Percentiles rank a stretch among this genome's conserved stretches.
phyloP scores from a whole-genome alignment of 1,140 invertebrate species.

The Trichonephila clavata region DNA sequence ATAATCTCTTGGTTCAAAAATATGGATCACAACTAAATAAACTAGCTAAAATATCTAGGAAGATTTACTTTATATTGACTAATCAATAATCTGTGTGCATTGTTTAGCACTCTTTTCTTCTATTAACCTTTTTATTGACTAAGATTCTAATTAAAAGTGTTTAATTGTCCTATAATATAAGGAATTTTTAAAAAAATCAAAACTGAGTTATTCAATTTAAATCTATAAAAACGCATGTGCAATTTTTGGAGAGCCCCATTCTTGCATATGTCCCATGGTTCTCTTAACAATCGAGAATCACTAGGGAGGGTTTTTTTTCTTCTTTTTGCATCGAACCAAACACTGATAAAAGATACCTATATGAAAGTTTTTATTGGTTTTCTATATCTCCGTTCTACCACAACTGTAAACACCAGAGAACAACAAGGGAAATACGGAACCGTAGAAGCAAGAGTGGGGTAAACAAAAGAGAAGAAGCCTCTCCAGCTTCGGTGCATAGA shows the following conservation, averaged over 20 bases:
- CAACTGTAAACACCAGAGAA: conserved; percentile 36
- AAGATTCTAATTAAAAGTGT: too few relatives aligned
- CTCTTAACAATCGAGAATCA: conserved; percentile 23
- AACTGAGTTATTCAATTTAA: too few relatives aligned
- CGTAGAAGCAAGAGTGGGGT: neutral
- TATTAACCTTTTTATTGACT: too few relatives aligned
- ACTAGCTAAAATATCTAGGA: too few relatives aligned
- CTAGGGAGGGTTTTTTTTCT: neutral
- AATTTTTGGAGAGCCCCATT: neutral
- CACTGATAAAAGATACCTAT: conserved; percentile 46
- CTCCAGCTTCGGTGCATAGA: neutral
- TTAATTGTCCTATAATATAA: too few relatives aligned
- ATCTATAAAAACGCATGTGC: neutral
- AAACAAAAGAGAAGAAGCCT: neutral
- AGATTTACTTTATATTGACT: too few relatives aligned
- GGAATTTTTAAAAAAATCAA: too few relatives aligned
- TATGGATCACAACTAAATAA: too few relatives aligned
- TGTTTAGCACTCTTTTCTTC: too few relatives aligned
- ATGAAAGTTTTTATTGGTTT: conserved; percentile 65
- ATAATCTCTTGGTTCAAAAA: too few relatives aligned
- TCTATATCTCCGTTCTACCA: conserved; percentile 50
- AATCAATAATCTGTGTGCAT: too few relatives aligned
- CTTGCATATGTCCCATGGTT: neutral
- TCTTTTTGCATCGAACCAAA: neutral
- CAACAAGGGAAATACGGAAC: neutral